Evolutionary conservation across 2,113 vertebrate genomes (phyloP), one percentile per base, ranked within the genome.

Genomic region (Acinonyx jubatus): DNA sequence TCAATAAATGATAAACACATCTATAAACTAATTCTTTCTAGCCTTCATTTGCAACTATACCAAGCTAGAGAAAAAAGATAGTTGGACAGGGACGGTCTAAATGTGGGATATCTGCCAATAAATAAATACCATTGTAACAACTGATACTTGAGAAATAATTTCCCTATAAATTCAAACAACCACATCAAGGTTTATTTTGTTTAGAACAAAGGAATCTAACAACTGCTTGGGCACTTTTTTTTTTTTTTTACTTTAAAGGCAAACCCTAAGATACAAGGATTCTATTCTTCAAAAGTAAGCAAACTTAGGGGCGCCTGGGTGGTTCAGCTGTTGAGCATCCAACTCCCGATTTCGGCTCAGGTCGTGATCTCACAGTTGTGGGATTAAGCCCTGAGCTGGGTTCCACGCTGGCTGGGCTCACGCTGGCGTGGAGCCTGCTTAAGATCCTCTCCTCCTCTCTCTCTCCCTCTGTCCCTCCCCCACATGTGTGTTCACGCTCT

Each of bases 121-220:
- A 97, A 91, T 61, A 88, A 57, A 74, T 88, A 96, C 38, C 45
- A 94, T 19, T 52, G 86, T 89, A 91, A 95, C 65, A 96, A 78
- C 0, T 57, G 36, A 66, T 48, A 96, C 21, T 36, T 73, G n/a
- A 57, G 29, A 94, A 85, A 31, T 57, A 74, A 91, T 63, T 95
- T 91, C 33, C 36, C 45, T 85, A 4, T 68, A 84, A 88, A 90
- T 50, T 91, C 68, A 93, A 95, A 91, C 1, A 94, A 29, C 15
- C 80, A 69, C 14, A 91, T 38, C 45, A 91, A 97, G 7, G 12
- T 74, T 85, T 85, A 73, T 79, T 89, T 11, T 33, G 18, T 33
- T 71, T 71, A 95, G 12, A 85, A 27, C 27, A 78, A 96, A 76
- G 6, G 11, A 88, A 66, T 78, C 33, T 90, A 68, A 76, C 69